These are phyloP conservation scores for Lapara coniferarum DNA, from an alignment of 2,888 invertebrate species.

Conservation along the genomic window DNA sequence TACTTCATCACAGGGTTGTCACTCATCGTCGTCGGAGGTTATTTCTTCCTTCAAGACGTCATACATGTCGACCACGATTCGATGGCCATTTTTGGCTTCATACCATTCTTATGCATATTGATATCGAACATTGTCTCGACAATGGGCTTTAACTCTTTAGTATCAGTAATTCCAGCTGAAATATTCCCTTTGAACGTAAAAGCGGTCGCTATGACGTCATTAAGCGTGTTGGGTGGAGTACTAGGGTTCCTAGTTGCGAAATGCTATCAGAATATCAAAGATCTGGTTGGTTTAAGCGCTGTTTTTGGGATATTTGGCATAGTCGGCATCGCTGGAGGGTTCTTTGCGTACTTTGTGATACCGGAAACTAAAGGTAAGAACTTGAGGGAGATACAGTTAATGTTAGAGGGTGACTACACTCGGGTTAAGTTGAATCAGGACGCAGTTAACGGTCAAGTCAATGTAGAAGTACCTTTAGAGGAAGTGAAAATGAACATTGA, in stretches of 20 bases:
- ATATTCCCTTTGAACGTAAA: constrained; percentile 80
- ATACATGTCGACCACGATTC: constrained; percentile 31
- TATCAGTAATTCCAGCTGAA: constrained; percentile 76
- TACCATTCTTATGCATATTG: constrained; percentile 67
- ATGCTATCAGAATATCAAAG: constrained; percentile 71
- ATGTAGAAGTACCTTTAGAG: constrained; percentile 32
- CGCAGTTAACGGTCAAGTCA: constrained; percentile 24
- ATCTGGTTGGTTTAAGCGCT: constrained; percentile 63
- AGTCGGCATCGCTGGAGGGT: constrained; percentile 66
- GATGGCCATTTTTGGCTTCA: constrained; percentile 40
- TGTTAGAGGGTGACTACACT: constrained; percentile 57
- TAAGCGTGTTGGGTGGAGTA: constrained; percentile 67
- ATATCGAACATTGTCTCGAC: constrained; percentile 51
- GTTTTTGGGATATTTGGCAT: constrained; percentile 73
- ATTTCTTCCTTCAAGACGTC: constrained; percentile 54
- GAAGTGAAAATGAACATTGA: neutral
- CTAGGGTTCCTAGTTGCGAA: constrained; percentile 72
- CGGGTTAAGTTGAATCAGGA: constrained; percentile 23
- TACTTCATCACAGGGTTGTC: constrained; percentile 53
- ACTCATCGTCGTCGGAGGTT: constrained; percentile 51
- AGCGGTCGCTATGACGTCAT: constrained; percentile 73
- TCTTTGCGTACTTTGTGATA: constrained; percentile 66
- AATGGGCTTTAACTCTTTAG: constrained; percentile 71
- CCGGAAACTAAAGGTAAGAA: constrained; percentile 81
- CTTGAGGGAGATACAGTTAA: constrained; percentile 77